Percentiles rank a stretch among this genome's conserved stretches.
Evolutionary conservation across 92 coral and sea anemone species (phyloP).

Genomic region (Micromussa lordhowensis): DNA sequence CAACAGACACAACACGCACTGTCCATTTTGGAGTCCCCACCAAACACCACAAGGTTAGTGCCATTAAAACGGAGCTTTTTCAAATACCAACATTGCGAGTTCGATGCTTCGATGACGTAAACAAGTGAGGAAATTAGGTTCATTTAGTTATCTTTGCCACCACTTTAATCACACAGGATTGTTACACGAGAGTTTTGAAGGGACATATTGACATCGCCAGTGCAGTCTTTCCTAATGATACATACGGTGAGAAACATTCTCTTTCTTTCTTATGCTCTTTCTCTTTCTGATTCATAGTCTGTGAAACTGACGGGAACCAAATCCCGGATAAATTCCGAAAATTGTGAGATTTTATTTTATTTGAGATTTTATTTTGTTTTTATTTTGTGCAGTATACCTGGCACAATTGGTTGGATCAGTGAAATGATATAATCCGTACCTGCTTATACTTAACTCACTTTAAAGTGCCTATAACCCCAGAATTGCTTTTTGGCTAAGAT

Average conservation of each 20-base stretch:
- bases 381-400: not conserved
- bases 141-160: not conserved
- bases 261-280: not conserved
- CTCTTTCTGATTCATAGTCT: not conserved
- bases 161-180: slow-evolving; percentile 67
- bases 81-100: not conserved
- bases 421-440: not conserved
- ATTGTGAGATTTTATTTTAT: not conserved
- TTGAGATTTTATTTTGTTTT: not conserved
- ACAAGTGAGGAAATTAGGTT: not conserved
- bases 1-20: slow-evolving; percentile 95
- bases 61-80: not conserved
- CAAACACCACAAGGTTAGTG: slow-evolving; percentile 81
- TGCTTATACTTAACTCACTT: not conserved
- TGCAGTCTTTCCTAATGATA: slow-evolving; percentile 97
- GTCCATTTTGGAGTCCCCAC: slow-evolving; percentile 90
- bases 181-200: slow-evolving; percentile 93
- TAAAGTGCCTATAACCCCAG: too few relatives aligned
- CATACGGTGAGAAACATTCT: slow-evolving; percentile 72
- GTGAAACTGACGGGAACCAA: not conserved
- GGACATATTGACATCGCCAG: slow-evolving; percentile 97
- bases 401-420: not conserved
- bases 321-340: not conserved
- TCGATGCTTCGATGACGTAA: not conserved
- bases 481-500: too few relatives aligned